phyloP scores from a whole-genome alignment of 2,797 vertebrate species.

The Hirundo rustica region DNA sequence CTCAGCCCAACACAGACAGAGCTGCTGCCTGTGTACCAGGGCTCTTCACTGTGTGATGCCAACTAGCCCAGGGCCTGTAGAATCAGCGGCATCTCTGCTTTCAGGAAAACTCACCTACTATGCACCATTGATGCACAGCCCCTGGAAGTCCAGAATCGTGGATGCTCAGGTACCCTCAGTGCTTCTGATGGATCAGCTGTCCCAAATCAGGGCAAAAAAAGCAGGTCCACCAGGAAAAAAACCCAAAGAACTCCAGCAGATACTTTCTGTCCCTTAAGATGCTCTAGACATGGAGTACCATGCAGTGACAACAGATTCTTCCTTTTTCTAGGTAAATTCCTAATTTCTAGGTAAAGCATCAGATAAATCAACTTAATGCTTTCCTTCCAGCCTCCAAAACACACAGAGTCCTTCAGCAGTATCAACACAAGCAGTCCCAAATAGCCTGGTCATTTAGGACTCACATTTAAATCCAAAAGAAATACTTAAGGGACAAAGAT shows the following conservation, averaged over 20 bases:
- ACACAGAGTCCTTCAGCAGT: not conserved
- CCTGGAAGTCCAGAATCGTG: not conserved
- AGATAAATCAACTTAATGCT: not conserved
- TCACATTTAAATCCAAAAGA: not conserved
- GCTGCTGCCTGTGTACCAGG: no score
- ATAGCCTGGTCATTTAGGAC: not conserved
- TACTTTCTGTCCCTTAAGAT: not conserved
- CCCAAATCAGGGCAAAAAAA: not conserved
- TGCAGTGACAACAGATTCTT: not conserved
- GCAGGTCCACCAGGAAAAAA: not conserved
- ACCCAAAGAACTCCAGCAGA: not conserved
- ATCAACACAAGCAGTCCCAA: not conserved
- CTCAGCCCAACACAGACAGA: not conserved
- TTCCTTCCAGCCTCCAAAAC: not conserved
- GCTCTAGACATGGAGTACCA: not conserved
- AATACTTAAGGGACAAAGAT: not conserved
- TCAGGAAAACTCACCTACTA: not conserved
- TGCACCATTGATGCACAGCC: not conserved
- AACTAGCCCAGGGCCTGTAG: not conserved
- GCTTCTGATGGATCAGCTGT: not conserved
- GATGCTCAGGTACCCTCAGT: not conserved
- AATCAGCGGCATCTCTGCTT: not conserved
- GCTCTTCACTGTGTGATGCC: not conserved
- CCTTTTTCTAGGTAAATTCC: not conserved
- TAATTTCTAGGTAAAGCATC: not conserved